A percentile compares a stretch with the other conserved stretches of the same genome.
phyloP scores from a whole-genome alignment of 2,888 invertebrate genomes.

The Axea sp. region DNA sequence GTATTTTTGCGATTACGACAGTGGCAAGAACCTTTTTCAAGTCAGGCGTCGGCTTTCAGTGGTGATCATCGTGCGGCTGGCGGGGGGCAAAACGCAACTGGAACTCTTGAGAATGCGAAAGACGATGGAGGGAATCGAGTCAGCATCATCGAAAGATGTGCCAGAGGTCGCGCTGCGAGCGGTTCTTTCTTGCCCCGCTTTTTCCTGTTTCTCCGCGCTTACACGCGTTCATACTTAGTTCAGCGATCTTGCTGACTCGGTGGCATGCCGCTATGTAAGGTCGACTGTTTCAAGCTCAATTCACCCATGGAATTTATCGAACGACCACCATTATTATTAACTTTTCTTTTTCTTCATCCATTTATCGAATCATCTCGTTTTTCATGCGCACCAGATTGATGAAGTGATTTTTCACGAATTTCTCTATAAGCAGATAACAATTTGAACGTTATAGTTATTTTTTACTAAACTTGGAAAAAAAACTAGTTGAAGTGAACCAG shows the following conservation, averaged over 20 bases:
- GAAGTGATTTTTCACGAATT: slow-evolving; percentile 45
- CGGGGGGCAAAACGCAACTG: slow-evolving; percentile 72
- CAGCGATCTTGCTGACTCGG: slow-evolving; percentile 60
- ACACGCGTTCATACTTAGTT: slow-evolving; percentile 63
- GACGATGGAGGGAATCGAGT: slow-evolving; percentile 59
- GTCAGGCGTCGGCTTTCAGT: slow-evolving; percentile 62
- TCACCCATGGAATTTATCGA: slow-evolving; percentile 52
- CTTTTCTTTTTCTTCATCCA: slow-evolving; percentile 22
- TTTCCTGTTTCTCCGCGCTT: slow-evolving; percentile 62
- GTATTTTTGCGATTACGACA: slow-evolving; percentile 53
- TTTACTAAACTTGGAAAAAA: no score
- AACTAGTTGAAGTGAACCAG: no score
- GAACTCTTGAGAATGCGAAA: slow-evolving; percentile 66
- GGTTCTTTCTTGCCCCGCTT: slow-evolving; percentile 61
- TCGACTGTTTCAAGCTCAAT: slow-evolving; percentile 59
- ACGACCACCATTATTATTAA: slow-evolving; percentile 51
- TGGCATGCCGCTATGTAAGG: slow-evolving; percentile 61
- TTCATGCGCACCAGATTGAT: slow-evolving; percentile 28
- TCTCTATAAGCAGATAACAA: slow-evolving; percentile 4
- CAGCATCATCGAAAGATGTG: slow-evolving; percentile 60
- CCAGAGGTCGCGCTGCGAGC: slow-evolving; percentile 63
- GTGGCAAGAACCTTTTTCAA: slow-evolving; percentile 48
- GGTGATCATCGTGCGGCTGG: slow-evolving; percentile 71
- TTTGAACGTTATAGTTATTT: no score
- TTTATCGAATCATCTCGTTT: slow-evolving; percentile 48